phyloP scores from a whole-genome alignment of 64 coral and sea anemone genomes.

The Montipora cactus region DNA sequence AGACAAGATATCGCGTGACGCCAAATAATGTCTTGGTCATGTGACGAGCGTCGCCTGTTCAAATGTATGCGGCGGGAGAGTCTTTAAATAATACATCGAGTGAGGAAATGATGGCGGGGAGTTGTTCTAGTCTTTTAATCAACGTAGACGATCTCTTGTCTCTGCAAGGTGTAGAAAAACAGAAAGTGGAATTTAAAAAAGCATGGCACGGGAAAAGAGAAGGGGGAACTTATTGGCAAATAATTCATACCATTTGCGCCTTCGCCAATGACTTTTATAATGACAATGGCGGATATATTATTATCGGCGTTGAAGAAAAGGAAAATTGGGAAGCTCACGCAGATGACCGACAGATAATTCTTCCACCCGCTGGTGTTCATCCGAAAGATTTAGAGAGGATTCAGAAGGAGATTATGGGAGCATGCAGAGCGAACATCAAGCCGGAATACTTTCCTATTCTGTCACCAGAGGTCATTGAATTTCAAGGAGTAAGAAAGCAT shows the following conservation, averaged over 20 bases:
- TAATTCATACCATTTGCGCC: conserved; percentile 69
- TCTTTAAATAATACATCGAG: no score
- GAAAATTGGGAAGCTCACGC: conserved; percentile 10
- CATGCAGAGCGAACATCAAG: conserved; percentile 40
- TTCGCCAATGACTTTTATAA: conserved; percentile 78
- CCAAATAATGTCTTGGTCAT: background rate
- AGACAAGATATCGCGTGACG: no score
- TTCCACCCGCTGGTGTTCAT: conserved; percentile 59
- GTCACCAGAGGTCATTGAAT: conserved; percentile 11
- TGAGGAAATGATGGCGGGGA: background rate
- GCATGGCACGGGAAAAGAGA: conserved; percentile 64
- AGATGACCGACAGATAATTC: conserved; percentile 47
- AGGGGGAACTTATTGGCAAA: conserved; percentile 68
- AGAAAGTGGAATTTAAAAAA: conserved; percentile 73
- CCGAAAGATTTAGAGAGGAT: conserved; percentile 39
- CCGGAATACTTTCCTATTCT: conserved; percentile 16
- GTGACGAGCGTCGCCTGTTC: background rate
- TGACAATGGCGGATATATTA: conserved; percentile 80
- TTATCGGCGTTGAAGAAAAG: conserved; percentile 69
- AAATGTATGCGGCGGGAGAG: no score
- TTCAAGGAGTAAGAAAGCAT: background rate
- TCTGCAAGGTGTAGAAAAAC: conserved; percentile 73
- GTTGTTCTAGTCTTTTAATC: conserved; percentile 53
- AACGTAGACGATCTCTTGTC: conserved; percentile 56
- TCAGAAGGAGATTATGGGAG: conserved; percentile 68